These are phyloP conservation scores for Ophioninae sp. DNA, from an alignment of 2,888 invertebrate genomes.

Conservation along the genomic window DNA sequence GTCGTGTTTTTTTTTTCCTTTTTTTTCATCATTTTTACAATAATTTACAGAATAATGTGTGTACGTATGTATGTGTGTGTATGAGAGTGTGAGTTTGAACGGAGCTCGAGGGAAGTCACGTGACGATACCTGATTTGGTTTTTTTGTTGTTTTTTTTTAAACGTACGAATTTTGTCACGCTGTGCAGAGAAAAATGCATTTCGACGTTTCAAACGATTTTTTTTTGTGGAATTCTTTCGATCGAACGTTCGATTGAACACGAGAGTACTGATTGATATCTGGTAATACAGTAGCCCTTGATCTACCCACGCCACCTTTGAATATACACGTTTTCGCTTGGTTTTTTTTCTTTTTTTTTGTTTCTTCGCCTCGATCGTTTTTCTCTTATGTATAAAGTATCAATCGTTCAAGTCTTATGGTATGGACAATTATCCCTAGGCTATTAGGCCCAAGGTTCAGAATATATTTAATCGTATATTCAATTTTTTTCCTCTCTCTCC, in stretches of 20 bases:
- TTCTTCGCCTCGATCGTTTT: constrained; percentile 55
- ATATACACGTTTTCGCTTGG: constrained; percentile 74
- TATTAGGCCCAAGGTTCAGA: constrained; percentile 76
- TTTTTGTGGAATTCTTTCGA: not conserved
- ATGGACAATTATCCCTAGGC: constrained; percentile 80
- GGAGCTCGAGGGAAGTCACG: constrained; percentile 19
- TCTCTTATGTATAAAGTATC: constrained; percentile 75
- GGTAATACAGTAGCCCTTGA: constrained; percentile 78
- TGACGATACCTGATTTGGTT: not conserved
- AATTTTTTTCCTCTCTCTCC: constrained; percentile 50
- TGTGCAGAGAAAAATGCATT: too few relatives aligned
- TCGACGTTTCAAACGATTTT: too few relatives aligned
- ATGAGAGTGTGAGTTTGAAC: not conserved
- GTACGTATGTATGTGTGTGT: too few relatives aligned
- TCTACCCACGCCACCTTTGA: constrained; percentile 73
- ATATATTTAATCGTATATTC: constrained; percentile 59
- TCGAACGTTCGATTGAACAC: constrained; percentile 74
- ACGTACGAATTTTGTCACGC: too few relatives aligned
- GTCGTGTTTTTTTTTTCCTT: not conserved
- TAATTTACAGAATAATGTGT: constrained; percentile 31
- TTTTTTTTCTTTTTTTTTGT: constrained; percentile 29
- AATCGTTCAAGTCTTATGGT: constrained; percentile 80
- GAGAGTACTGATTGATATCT: constrained; percentile 72
- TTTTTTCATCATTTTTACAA: constrained; percentile 15
- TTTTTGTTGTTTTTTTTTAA: too few relatives aligned